Percentiles rank a stretch among this genome's conserved stretches.
These are phyloP conservation scores for Barypeithes pellucidus DNA, from an alignment of 2,888 invertebrate genomes.

Conservation along the genomic window DNA sequence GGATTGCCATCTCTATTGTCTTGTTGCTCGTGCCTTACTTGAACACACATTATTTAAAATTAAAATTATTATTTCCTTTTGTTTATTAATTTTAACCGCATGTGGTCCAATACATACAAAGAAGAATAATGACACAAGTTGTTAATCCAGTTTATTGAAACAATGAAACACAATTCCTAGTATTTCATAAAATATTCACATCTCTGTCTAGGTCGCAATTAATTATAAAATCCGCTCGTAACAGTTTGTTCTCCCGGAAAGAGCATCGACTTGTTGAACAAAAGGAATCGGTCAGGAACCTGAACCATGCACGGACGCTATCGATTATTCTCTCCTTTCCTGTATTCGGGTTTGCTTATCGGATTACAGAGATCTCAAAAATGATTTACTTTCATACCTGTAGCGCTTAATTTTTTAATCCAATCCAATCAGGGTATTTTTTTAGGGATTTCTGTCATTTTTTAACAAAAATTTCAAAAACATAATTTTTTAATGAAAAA, in stretches of 20 bases:
- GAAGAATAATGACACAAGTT: slow-evolving; percentile 14
- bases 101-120: background rate
- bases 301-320: slow-evolving; percentile 39
- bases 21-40: too few species aligned
- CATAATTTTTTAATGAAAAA: too few species aligned
- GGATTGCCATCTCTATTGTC: too few species aligned
- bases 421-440: too few species aligned
- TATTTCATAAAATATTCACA: slow-evolving; percentile 21
- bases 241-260: slow-evolving; percentile 41
- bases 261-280: slow-evolving; percentile 44
- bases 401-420: too few species aligned
- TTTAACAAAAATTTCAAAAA: too few species aligned
- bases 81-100: slow-evolving; percentile 3
- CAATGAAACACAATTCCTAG: slow-evolving; percentile 9
- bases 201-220: slow-evolving; percentile 25
- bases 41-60: background rate
- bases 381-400: too few species aligned
- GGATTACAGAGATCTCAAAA: too few species aligned
- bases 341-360: slow-evolving; percentile 26
- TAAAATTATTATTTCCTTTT: background rate
- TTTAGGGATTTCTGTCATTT: too few species aligned
- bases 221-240: slow-evolving; percentile 37
- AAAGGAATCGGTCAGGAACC: slow-evolving; percentile 46
- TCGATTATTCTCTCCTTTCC: slow-evolving; percentile 38
- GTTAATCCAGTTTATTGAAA: slow-evolving; percentile 5